Conservation (phyloP, 2,888 invertebrate genomes). For the Ferdinandea cuprea region DNA sequence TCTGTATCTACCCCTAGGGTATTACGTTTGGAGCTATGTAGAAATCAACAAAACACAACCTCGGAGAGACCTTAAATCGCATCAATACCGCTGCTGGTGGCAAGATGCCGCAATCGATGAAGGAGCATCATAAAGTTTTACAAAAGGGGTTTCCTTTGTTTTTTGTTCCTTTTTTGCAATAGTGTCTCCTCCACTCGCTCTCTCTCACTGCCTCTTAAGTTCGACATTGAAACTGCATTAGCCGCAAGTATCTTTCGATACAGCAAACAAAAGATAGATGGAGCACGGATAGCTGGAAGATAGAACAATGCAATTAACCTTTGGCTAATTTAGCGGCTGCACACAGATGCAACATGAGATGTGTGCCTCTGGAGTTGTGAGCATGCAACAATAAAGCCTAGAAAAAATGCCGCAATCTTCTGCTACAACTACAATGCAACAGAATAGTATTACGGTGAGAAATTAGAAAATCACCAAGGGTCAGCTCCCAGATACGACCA, state of each 20-base stretch:
- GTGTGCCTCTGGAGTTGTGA: conserved; percentile 18
- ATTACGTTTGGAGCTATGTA: conserved; percentile 18
- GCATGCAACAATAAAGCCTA: conserved; percentile 45
- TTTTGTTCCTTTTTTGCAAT: conserved; percentile 4
- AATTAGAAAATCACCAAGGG: conserved; percentile 69
- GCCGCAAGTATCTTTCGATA: conserved; percentile 36
- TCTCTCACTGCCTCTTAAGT: neutral
- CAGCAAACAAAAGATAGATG: conserved; percentile 67
- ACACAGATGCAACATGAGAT: conserved; percentile 61
- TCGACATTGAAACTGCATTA: conserved; percentile 72
- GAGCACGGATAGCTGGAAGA: conserved; percentile 65
- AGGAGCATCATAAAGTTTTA: conserved; percentile 63
- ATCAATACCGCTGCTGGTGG: conserved; percentile 63
- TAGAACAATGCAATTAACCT: conserved; percentile 74
- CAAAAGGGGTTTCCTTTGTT: conserved; percentile 9
- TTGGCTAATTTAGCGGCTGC: conserved; percentile 70
- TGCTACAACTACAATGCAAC: neutral
- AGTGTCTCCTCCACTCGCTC: no score
- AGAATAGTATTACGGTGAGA: conserved; percentile 50
- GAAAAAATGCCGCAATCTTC: conserved; percentile 20
- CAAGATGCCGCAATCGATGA: conserved; percentile 69
- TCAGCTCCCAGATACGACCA: conserved; percentile 63
- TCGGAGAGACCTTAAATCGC: conserved; percentile 66
- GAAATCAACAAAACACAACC: conserved; percentile 43
- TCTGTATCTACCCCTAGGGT: conserved; percentile 18